Conservation (phyloP, 2,888 invertebrate species). For the Melieria picta region DNA sequence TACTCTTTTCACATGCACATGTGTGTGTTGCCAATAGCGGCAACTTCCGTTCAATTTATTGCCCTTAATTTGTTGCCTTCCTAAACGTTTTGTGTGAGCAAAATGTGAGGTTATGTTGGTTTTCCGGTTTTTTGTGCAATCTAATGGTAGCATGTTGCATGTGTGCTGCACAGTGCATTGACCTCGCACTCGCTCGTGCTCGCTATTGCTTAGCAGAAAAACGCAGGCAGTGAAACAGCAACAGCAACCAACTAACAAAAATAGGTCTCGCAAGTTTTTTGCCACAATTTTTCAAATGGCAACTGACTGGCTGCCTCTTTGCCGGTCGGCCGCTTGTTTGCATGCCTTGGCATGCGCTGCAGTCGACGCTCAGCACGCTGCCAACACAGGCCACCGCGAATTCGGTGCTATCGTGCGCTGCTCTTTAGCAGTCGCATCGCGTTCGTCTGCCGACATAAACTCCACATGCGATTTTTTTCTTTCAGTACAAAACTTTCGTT, state of each 20-base stretch:
- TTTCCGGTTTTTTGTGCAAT: neutral
- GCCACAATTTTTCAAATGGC: neutral
- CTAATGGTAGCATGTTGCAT: constrained; percentile 14
- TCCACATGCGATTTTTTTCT: too few relatives aligned
- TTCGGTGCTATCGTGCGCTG: constrained; percentile 23
- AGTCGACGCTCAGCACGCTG: neutral
- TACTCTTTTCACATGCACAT: neutral
- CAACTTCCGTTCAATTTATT: constrained; percentile 60
- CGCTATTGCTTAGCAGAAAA: constrained; percentile 16
- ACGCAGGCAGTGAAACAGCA: neutral
- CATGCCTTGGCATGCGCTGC: neutral
- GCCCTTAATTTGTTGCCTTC: constrained; percentile 53
- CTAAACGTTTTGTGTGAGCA: neutral
- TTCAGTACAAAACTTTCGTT: too few relatives aligned
- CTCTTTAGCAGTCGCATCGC: constrained; percentile 15
- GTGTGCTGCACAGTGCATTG: constrained; percentile 6
- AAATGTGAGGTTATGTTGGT: neutral
- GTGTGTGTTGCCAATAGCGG: constrained; percentile 42
- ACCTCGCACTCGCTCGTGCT: neutral
- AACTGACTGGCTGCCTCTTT: neutral
- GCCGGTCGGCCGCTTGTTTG: neutral
- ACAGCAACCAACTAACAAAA: neutral
- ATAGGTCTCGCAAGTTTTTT: constrained; percentile 23
- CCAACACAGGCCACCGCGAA: constrained; percentile 6
- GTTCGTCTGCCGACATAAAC: neutral